These are phyloP conservation scores for Typhlichthys subterraneus DNA, from an alignment of 2,797 vertebrate genomes.

Conservation along the genomic window DNA sequence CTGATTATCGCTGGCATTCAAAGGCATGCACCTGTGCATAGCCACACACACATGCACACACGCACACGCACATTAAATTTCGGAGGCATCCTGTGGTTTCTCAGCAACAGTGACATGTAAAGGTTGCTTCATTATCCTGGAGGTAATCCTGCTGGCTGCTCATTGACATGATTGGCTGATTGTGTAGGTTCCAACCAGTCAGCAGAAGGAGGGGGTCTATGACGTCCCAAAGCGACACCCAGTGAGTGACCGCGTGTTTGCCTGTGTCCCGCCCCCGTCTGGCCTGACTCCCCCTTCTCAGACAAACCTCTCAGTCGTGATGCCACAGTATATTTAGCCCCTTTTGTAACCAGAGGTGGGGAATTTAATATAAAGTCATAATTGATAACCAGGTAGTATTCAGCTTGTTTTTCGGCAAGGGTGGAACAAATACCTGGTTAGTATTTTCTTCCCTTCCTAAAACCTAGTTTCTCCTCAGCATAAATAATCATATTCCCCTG, in stretches of 20 bases:
- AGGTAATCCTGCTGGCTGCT: conserved; percentile 61
- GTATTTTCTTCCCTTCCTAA: background rate
- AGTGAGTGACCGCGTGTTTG: conserved; percentile 92
- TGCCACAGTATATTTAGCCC: too few relatives aligned
- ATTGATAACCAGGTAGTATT: background rate
- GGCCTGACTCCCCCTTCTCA: conserved; percentile 68
- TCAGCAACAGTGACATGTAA: conserved; percentile 28
- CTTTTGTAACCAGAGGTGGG: too few relatives aligned
- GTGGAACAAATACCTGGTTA: too few relatives aligned
- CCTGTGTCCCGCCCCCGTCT: conserved; percentile 36
- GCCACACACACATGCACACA: conserved; percentile 18
- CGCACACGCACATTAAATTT: background rate
- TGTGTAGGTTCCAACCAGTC: conserved; percentile 97
- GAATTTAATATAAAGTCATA: too few relatives aligned
- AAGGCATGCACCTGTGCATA: background rate
- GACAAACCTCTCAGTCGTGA: conserved; percentile 75
- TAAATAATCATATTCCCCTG: background rate
- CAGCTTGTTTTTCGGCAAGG: too few relatives aligned
- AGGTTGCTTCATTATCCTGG: conserved; percentile 38
- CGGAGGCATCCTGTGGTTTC: conserved; percentile 24
- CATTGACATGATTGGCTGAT: conserved; percentile 68
- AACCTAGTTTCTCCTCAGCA: background rate
- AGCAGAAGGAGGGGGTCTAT: conserved; percentile 99
- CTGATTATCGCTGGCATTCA: conserved; percentile 43
- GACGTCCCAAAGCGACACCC: conserved; percentile 99